Evolutionary conservation across 2,888 invertebrate genomes (phyloP).

Genomic region (Ophioninae sp.): DNA sequence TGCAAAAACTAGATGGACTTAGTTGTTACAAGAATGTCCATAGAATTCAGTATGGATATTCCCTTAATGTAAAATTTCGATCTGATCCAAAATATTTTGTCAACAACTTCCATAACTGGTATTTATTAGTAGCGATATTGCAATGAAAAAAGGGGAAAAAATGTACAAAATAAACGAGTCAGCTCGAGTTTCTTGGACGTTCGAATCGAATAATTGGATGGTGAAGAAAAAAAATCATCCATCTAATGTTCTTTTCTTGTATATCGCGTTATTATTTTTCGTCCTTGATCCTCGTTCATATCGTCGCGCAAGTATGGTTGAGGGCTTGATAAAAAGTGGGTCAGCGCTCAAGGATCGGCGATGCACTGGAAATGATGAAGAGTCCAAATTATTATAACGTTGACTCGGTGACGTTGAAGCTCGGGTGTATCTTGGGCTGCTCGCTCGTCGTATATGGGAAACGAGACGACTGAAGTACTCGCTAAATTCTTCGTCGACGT

Average conservation of each 20-base stretch:
- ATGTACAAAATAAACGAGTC: background rate
- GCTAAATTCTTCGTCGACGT: constrained; percentile 27
- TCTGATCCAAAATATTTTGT: no score
- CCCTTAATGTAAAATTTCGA: no score
- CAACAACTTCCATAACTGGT: no score
- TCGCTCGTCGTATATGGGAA: constrained; percentile 24
- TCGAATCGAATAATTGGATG: background rate
- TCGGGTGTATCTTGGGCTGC: constrained; percentile 21
- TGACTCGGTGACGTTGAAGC: constrained; percentile 26
- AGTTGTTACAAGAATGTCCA: no score
- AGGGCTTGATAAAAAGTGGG: constrained; percentile 23
- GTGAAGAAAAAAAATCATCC: background rate
- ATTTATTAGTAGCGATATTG: no score
- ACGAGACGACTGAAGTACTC: constrained; percentile 32
- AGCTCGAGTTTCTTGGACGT: background rate
- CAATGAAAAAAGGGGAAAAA: no score
- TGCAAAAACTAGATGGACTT: no score
- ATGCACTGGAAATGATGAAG: background rate
- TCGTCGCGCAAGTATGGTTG: constrained; percentile 1
- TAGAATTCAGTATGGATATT: no score
- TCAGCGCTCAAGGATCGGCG: constrained; percentile 5
- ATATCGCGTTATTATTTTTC: constrained; percentile 13
- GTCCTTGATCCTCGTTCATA: constrained; percentile 34
- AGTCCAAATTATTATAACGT: constrained; percentile 43
- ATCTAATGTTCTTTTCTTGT: background rate